Evolutionary conservation across 2,888 invertebrate species (phyloP).

Genomic region (Caenorhabditis sinica): DNA sequence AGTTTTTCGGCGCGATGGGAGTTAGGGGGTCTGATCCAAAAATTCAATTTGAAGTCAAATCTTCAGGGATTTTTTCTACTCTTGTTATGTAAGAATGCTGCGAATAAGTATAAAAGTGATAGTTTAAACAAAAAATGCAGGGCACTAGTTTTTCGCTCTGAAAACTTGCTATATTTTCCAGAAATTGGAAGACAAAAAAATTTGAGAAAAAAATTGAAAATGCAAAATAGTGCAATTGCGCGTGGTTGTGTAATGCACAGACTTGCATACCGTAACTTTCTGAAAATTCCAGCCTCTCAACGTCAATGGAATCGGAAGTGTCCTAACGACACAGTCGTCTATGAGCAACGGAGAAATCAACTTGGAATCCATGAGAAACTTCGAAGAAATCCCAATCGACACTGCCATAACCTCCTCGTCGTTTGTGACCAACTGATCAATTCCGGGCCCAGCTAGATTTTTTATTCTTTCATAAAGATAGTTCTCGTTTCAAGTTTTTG

Average conservation of each 20-base stretch:
- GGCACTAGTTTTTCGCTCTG: no score
- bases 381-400: slow-evolving; percentile 29
- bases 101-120: no score
- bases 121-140: no score
- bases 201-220: not conserved
- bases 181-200: not conserved
- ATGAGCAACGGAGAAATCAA: slow-evolving; percentile 46
- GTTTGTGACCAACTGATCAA: not conserved
- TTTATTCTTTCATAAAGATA: slow-evolving; percentile 2
- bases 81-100: no score
- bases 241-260: slow-evolving; percentile 6
- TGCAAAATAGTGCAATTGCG: not conserved
- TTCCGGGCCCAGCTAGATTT: not conserved
- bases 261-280: not conserved
- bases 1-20: no score
- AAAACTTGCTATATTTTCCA: no score
- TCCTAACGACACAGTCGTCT: slow-evolving; percentile 8
- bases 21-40: no score
- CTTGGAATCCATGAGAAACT: slow-evolving; percentile 17
- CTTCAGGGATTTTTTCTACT: no score
- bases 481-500: no score
- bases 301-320: not conserved
- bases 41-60: no score
- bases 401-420: not conserved
- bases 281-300: not conserved